Conservation (phyloP, 1,140 invertebrate genomes). For the Lordiphosa mommai region DNA sequence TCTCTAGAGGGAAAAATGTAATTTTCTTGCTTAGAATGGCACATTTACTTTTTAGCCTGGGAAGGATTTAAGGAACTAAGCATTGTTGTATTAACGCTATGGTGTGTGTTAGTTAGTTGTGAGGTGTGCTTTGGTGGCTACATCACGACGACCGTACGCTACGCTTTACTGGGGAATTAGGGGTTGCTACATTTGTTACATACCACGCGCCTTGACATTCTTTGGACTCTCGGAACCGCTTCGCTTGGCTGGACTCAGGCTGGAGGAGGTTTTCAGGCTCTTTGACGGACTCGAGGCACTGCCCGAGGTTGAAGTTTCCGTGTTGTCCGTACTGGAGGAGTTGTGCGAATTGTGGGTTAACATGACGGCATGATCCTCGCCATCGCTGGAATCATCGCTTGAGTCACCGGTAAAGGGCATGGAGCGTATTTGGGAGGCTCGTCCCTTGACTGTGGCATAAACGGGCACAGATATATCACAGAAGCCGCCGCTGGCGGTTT, state of each 20-base stretch:
- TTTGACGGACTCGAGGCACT: constrained; percentile 90
- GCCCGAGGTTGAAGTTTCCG: constrained; percentile 82
- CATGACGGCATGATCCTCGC: constrained; percentile 85
- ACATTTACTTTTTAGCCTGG: too few relatives aligned
- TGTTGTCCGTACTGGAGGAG: constrained; percentile 80
- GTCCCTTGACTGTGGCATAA: constrained; percentile 97
- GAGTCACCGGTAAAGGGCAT: constrained; percentile 97
- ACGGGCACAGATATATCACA: constrained; percentile 95
- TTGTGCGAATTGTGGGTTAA: constrained; percentile 79
- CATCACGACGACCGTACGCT: constrained; percentile 17
- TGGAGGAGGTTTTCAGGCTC: constrained; percentile 90
- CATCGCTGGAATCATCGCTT: constrained; percentile 96
- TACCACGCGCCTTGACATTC: constrained; percentile 73
- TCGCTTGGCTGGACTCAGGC: constrained; percentile 90
- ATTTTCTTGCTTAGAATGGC: too few relatives aligned
- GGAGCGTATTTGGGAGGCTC: constrained; percentile 96
- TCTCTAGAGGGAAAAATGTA: too few relatives aligned
- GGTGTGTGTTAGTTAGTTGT: constrained; percentile 13
- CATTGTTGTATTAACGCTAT: not conserved
- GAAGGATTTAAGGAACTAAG: not conserved
- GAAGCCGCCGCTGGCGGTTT: constrained; percentile 84
- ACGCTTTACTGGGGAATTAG: constrained; percentile 14
- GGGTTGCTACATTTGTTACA: constrained; percentile 22
- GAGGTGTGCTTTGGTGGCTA: constrained; percentile 11
- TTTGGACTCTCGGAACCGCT: constrained; percentile 87